These are phyloP conservation scores for Stenurella melanura DNA, from an alignment of 2,888 invertebrate genomes.

Conservation along the genomic window DNA sequence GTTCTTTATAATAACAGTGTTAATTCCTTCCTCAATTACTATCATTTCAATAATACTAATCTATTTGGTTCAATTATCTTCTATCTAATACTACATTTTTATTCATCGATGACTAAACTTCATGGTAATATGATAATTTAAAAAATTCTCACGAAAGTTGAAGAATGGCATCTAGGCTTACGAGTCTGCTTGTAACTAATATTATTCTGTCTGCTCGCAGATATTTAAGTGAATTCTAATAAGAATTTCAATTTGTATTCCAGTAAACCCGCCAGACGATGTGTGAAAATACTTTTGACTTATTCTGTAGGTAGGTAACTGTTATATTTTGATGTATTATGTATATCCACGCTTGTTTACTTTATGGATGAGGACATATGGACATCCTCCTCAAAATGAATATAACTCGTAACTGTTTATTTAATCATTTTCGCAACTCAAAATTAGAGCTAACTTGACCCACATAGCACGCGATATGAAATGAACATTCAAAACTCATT, in stretches of 20 bases:
- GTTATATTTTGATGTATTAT: constrained; percentile 17
- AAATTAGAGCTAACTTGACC: no score
- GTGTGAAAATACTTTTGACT: constrained; percentile 5
- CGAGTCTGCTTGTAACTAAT: constrained; percentile 10
- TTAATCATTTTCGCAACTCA: not conserved
- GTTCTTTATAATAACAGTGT: not conserved
- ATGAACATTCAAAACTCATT: no score
- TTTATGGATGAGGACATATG: not conserved
- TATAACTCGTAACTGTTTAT: not conserved
- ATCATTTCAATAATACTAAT: not conserved
- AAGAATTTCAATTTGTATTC: constrained; percentile 21
- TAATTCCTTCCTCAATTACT: not conserved
- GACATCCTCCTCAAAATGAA: not conserved
- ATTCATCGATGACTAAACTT: not conserved
- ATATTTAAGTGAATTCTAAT: constrained; percentile 26
- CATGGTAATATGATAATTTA: not conserved
- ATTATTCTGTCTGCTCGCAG: constrained; percentile 9
- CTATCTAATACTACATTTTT: not conserved
- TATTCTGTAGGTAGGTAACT: not conserved
- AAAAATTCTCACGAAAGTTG: constrained; percentile 18
- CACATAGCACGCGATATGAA: no score
- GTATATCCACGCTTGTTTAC: not conserved
- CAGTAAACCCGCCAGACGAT: not conserved
- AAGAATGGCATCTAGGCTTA: constrained; percentile 13
- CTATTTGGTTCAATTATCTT: constrained; percentile 5